Conservation (phyloP, 2,797 vertebrate species). For the Hephaestus fuliginosus region DNA sequence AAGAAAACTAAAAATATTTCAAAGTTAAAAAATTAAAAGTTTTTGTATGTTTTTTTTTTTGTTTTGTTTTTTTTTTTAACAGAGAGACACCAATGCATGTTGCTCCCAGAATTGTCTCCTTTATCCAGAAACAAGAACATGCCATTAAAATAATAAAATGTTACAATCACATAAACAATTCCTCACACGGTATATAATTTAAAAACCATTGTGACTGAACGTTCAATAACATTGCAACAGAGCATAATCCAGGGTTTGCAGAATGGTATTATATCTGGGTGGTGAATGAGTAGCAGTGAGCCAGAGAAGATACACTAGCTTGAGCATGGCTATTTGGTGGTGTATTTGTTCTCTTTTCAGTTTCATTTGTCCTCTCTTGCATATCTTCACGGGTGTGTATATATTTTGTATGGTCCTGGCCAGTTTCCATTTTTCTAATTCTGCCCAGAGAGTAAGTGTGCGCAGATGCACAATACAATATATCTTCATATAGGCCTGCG, state of each 20-base stretch:
- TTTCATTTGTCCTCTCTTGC: constrained; percentile 66
- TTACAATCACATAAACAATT: constrained; percentile 15
- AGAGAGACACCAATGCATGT: neutral
- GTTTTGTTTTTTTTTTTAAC: too few relatives aligned
- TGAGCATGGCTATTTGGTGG: constrained; percentile 38
- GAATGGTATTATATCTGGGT: constrained; percentile 49
- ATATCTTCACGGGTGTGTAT: constrained; percentile 43
- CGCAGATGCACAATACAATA: constrained; percentile 55
- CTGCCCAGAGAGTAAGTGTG: constrained; percentile 18
- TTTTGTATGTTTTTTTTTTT: too few relatives aligned
- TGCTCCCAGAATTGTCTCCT: neutral
- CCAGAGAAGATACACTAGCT: constrained; percentile 48
- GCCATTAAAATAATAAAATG: constrained; percentile 6
- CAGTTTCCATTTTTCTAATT: constrained; percentile 53
- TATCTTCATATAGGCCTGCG: constrained; percentile 67
- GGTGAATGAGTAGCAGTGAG: constrained; percentile 48
- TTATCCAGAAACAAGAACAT: constrained; percentile 20
- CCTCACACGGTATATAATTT: constrained; percentile 1
- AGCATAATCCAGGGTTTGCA: constrained; percentile 48
- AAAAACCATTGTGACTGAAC: constrained; percentile 9
- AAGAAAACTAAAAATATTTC: too few relatives aligned
- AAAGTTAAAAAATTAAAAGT: too few relatives aligned
- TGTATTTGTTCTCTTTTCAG: constrained; percentile 52
- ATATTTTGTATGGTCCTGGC: constrained; percentile 17
- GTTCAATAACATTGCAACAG: constrained; percentile 24